Conservation (phyloP, 1,140 invertebrate genomes). For the Agrypnia vestita region DNA sequence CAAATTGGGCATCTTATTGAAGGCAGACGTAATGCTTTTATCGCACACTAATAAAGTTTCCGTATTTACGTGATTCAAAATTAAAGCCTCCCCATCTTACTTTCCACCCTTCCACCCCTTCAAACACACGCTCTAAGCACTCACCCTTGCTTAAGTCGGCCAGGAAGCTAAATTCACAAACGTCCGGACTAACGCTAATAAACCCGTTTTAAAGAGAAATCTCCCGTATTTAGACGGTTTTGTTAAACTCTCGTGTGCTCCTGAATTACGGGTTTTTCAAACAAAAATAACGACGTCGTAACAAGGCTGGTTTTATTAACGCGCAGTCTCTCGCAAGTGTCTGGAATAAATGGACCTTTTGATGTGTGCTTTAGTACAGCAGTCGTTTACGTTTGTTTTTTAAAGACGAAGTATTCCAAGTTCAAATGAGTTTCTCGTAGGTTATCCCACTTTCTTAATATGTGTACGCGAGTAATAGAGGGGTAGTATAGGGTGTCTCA, state of each 20-base stretch:
- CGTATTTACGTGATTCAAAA: conserved; percentile 27
- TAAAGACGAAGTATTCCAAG: conserved; percentile 6
- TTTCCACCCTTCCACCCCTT: conserved; percentile 1
- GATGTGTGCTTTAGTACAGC: background rate
- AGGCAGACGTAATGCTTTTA: conserved; percentile 26
- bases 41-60: conserved; percentile 27
- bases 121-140: conserved; percentile 13
- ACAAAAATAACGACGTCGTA: too few species aligned
- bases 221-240: conserved; percentile 6
- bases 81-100: conserved; percentile 27
- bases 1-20: too few species aligned
- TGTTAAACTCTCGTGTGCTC: conserved; percentile 23
- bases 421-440: conserved; percentile 46
- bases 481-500: background rate
- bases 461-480: conserved; percentile 33
- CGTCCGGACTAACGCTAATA: conserved; percentile 35
- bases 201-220: conserved; percentile 32
- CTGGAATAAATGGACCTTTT: conserved; percentile 4
- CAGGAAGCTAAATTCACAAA: conserved; percentile 41
- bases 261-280: too few species aligned
- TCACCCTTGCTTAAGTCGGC: conserved; percentile 10
- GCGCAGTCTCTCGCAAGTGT: background rate
- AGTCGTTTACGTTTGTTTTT: conserved; percentile 17
- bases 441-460: conserved; percentile 25
- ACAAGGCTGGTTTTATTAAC: too few species aligned